A percentile compares a stretch with the other conserved stretches of the same genome.
phyloP scores from a whole-genome alignment of 2,888 invertebrate species.

The Dryocosmus kuriphilus region DNA sequence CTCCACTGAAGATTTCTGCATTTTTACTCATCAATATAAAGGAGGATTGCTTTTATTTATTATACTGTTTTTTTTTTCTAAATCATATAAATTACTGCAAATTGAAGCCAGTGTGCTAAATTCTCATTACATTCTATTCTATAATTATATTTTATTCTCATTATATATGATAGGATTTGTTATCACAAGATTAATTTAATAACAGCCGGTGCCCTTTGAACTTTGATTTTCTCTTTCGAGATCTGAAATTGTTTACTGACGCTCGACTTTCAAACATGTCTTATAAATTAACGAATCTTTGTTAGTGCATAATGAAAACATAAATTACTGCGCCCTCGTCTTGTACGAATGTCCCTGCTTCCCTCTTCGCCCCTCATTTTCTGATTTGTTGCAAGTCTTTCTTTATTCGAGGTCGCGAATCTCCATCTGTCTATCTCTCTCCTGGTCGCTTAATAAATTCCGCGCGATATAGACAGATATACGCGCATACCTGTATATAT shows the following conservation, averaged over 20 bases:
- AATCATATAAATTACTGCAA: no score
- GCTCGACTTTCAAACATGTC: constrained; percentile 21
- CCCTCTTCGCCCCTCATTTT: constrained; percentile 34
- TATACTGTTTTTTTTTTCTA: not conserved
- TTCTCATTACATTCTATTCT: no score
- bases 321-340: constrained; percentile 64
- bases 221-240: not conserved
- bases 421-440: constrained; percentile 47
- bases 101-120: no score
- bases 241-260: not conserved
- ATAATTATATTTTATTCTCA: no score
- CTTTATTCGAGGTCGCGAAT: constrained; percentile 48
- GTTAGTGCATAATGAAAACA: constrained; percentile 67
- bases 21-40: not conserved
- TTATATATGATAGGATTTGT: no score
- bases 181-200: not conserved
- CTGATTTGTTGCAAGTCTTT: constrained; percentile 35
- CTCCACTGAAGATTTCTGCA: constrained; percentile 1
- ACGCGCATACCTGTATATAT: constrained; percentile 64
- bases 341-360: constrained; percentile 50
- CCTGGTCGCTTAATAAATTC: constrained; percentile 59
- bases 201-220: not conserved
- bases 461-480: constrained; percentile 57
- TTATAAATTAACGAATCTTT: constrained; percentile 62
- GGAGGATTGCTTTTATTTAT: not conserved